phyloP scores from a whole-genome alignment of 1,140 invertebrate species.

The Drosophila ananassae region DNA sequence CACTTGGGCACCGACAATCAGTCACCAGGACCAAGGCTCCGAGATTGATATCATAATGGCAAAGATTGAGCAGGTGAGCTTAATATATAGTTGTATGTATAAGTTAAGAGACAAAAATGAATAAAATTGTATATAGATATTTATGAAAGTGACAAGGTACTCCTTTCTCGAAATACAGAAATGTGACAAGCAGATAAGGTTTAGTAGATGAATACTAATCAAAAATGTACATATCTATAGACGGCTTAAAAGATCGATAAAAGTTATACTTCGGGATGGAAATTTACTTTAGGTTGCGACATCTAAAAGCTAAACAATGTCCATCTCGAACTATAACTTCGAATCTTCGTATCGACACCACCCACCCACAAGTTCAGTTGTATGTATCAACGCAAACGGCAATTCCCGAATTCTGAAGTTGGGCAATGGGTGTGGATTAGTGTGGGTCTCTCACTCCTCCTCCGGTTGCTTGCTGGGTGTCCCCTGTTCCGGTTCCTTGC shows the following conservation, averaged over 20 bases:
- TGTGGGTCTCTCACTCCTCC: background rate
- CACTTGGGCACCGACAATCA: conserved; percentile 85
- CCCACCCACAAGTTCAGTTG: background rate
- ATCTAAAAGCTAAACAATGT: background rate
- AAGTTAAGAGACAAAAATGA: background rate
- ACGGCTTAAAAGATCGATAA: background rate
- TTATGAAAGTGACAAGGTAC: conserved; percentile 16
- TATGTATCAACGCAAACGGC: conserved; percentile 1
- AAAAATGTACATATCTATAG: background rate
- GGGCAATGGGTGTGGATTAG: background rate
- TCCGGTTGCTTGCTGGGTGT: background rate
- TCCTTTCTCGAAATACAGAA: conserved; percentile 2
- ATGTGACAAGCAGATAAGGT: background rate
- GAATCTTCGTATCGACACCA: background rate
- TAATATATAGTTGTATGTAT: background rate
- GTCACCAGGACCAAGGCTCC: conserved; percentile 88
- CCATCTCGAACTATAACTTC: conserved; percentile 14
- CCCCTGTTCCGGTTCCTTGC: background rate
- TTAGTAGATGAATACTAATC: background rate
- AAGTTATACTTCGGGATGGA: conserved; percentile 21
- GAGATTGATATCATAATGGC: conserved; percentile 97
- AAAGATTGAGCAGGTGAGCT: conserved; percentile 92
- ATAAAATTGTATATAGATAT: background rate
- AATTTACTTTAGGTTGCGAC: background rate
- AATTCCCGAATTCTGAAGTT: background rate